Evolutionary conservation across 2,888 invertebrate species (phyloP).

Genomic region (Trisateles emortualis): DNA sequence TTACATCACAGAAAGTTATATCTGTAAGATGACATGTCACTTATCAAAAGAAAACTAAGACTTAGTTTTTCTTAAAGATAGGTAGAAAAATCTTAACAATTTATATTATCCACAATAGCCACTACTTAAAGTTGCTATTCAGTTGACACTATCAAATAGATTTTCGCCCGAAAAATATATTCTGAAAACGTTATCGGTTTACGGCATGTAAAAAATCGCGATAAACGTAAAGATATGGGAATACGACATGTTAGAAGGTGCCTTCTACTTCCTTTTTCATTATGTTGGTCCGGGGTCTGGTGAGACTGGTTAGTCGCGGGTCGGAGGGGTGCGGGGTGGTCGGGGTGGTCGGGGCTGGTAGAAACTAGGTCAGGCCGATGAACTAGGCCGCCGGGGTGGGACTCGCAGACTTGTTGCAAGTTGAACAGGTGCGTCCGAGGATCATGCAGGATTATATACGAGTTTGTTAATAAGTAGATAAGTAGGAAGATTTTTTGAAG

Average conservation of each 20-base stretch:
- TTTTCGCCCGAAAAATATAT: conserved; percentile 20
- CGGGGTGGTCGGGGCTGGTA: conserved; percentile 27
- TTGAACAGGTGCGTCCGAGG: conserved; percentile 49
- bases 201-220: conserved; percentile 35
- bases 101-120: conserved; percentile 17
- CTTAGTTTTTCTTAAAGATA: not conserved
- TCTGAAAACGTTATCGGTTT: conserved; percentile 16
- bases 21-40: not conserved
- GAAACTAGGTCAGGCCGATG: conserved; percentile 66
- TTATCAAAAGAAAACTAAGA: not conserved
- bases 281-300: conserved; percentile 40
- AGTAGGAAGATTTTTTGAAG: conserved; percentile 33
- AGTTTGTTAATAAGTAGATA: conserved; percentile 49
- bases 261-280: conserved; percentile 47
- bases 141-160: conserved; percentile 15
- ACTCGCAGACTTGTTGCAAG: conserved; percentile 49
- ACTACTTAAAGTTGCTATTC: conserved; percentile 9
- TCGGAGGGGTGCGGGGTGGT: conserved; percentile 36
- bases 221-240: conserved; percentile 32
- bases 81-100: not conserved
- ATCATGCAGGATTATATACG: conserved; percentile 48
- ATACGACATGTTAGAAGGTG: conserved; percentile 36
- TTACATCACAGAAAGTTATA: not conserved
- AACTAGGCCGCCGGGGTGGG: conserved; percentile 58
- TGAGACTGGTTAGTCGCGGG: conserved; percentile 32